Evolutionary conservation across 1,140 invertebrate species (phyloP).

Genomic region (Wasmannia auropunctata): DNA sequence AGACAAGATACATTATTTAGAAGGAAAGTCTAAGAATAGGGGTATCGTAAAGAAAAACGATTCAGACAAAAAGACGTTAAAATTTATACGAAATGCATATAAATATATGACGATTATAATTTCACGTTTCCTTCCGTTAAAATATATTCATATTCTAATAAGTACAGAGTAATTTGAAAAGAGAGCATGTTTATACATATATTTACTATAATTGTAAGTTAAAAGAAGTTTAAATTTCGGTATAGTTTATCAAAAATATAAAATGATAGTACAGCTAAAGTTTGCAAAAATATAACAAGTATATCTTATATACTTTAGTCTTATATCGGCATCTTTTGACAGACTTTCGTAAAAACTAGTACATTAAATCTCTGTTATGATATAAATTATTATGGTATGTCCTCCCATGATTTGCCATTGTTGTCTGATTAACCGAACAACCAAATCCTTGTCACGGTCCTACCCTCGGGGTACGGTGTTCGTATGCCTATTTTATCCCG

Average conservation of each 20-base stretch:
- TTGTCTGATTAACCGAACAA: slow-evolving; percentile 42
- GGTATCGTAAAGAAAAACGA: background rate
- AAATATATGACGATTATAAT: background rate
- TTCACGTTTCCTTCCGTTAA: background rate
- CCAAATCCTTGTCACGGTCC: slow-evolving; percentile 29
- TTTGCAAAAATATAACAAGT: background rate
- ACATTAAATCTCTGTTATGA: background rate
- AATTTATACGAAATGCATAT: too few relatives aligned
- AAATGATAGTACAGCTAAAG: background rate
- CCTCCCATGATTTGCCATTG: slow-evolving; percentile 7
- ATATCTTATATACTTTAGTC: background rate
- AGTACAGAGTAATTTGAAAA: background rate
- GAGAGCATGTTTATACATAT: background rate
- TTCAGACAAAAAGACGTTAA: background rate
- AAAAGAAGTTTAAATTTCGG: background rate
- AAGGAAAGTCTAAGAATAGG: background rate
- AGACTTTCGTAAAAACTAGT: background rate
- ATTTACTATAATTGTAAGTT: background rate
- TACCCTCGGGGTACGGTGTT: background rate
- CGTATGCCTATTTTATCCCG: slow-evolving; percentile 39
- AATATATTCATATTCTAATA: background rate
- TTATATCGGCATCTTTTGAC: background rate
- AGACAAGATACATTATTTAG: slow-evolving; percentile 10
- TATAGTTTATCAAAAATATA: background rate
- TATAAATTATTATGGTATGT: background rate